Evolutionary conservation across 1,140 invertebrate species (phyloP), one percentile per base, ranked within the genome.

Genomic region (Hyphantria cunea): DNA sequence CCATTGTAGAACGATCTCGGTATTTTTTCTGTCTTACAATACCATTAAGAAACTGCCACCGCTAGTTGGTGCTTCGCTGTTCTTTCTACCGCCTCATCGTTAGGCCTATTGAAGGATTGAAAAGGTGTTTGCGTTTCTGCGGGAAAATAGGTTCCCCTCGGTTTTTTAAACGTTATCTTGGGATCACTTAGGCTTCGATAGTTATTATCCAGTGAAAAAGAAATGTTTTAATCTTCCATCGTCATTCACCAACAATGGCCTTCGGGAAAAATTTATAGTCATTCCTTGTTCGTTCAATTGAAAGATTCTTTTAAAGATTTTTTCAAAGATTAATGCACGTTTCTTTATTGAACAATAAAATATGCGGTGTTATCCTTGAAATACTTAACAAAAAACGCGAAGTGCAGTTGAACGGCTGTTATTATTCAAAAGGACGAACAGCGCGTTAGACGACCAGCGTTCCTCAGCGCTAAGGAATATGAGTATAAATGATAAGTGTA

Each of bases 141-240:
- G 69, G 72, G 70, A 86, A 89, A 88, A 86, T 81, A 86, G 78
- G 72, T 76, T 77, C 84, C 86, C 84, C 82, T 84, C 78, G 74
- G 62, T 77, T 84, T 85, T 83, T 74, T 80, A 83, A 80, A 73
- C 66, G 66, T 75, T 82, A 74, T 74, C 79, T 78, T 73, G 70
- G 56, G 66, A 82, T 82, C 88, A 89, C 86, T 90, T 89, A 89
- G 82, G 74, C 84, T 80, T 84, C 80, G 88, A 90, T 90, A 90
- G 88, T 90, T 89, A 89, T 89, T 90, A 76, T 80, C 78, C 67
- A 74, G 63, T 67, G 76, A 71, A 72, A 80, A 86, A 81, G 82
- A 74, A 80, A 87, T 82, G 83, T 88, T 87, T 86, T 89, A 90
- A 89, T 88, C 84, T 83, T 78, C 74, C 88, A 76, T 72, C 82